Base-by-base conservation (phyloP, 2,888 invertebrate species). In the Meliscaeva auricollis region DNA sequence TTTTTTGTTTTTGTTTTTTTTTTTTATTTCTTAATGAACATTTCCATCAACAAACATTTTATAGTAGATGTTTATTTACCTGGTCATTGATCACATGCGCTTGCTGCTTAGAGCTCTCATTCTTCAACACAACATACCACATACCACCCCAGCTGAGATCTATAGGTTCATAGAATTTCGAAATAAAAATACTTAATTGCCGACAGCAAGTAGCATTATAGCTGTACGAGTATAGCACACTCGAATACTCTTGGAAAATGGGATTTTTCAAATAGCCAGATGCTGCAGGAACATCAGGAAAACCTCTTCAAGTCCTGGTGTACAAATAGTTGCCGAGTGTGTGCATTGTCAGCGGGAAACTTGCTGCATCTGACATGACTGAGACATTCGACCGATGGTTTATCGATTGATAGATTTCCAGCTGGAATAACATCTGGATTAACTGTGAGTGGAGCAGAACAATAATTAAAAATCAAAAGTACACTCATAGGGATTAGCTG, bases 181-280 rank as follows among this genome's bases (percentile, higher is more conserved):
- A 74, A 74, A 78, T 74, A 78, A 83, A 83, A 83, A 78, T 79
- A 83, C 78, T 83, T 74, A 83, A 83, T 83, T 74, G 62, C 64
- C 69, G 50, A 15, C 20, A 20, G 30, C 60, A 66, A 9, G 48
- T 54, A 13, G 62, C 30, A 38, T 13, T 38, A n/a, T n/a, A n/a
- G n/a, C n/a, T n/a, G n/a, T 9, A 11, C 38, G 13, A 13, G 38
- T 11, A 38, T 38, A 38, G 2, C 38, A 41, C 17, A 44, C 32
- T 20, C 74, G 15, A n/a, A 66, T 50, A 22, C 35, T 26, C 3
- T 66, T 50, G 32, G 35, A 66, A 66, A 50, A 66, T 50, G 35
- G 26, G 13, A n/a, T 66, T 50, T 38, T 44, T 22, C 44, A 44
- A 64, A 48, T 6, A 35, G 15, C 64, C 60, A 70, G 60, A 70